Evolutionary conservation across 2,888 invertebrate species (phyloP).

Genomic region (Galerucella nymphaeae): DNA sequence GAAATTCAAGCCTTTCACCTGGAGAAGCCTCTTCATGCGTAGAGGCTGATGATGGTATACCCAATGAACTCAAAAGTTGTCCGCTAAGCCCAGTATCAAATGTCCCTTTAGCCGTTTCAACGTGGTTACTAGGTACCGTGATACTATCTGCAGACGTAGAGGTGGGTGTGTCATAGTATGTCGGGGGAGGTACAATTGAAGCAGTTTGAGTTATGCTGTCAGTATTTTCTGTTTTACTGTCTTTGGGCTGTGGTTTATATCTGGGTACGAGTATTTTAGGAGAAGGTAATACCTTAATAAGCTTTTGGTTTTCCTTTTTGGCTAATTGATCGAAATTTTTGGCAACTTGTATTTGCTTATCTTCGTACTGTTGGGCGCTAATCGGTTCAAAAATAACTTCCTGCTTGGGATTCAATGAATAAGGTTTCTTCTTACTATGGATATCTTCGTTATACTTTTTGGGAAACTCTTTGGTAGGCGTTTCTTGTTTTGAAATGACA

Average conservation of each 20-base stretch:
- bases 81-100: slow-evolving; percentile 52
- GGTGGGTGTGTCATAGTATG: not conserved
- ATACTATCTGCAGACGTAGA: slow-evolving; percentile 19
- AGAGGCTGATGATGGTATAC: slow-evolving; percentile 48
- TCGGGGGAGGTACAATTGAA: not conserved
- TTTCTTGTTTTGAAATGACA: slow-evolving; percentile 60
- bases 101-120: slow-evolving; percentile 26
- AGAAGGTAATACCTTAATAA: slow-evolving; percentile 51
- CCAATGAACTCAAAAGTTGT: slow-evolving; percentile 55
- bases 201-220: not conserved
- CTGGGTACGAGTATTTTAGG: slow-evolving; percentile 3
- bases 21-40: slow-evolving; percentile 49
- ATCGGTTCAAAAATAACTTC: slow-evolving; percentile 65
- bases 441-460: slow-evolving; percentile 70
- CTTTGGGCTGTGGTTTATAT: slow-evolving; percentile 7
- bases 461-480: slow-evolving; percentile 70
- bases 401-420: slow-evolving; percentile 63
- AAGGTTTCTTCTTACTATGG: slow-evolving; percentile 60
- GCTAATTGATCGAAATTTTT: slow-evolving; percentile 64
- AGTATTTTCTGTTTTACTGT: not conserved
- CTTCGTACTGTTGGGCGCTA: slow-evolving; percentile 61
- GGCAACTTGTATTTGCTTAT: slow-evolving; percentile 58
- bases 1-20: slow-evolving; percentile 76
- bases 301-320: slow-evolving; percentile 68
- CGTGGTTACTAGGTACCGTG: slow-evolving; percentile 39